Conservation (phyloP, 1,140 invertebrate species). For the Megalonaias nervosa region DNA sequence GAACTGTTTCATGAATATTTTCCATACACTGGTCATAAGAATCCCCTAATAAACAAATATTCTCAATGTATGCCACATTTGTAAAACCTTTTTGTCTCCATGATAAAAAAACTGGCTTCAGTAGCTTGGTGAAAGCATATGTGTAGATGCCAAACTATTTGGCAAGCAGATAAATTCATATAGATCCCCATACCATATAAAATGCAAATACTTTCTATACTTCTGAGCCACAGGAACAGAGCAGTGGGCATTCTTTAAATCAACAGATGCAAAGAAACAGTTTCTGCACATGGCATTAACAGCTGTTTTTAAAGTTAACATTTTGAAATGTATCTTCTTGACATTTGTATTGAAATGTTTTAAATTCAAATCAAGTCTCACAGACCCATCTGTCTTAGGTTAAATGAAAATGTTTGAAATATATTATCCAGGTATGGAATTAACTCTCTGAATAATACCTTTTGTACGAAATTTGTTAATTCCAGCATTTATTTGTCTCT, state of each 20-base stretch:
- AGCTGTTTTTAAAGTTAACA: constrained; percentile 24
- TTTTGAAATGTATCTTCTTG: constrained; percentile 33
- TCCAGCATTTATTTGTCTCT: neutral
- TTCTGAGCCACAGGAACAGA: constrained; percentile 8
- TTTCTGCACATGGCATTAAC: constrained; percentile 15
- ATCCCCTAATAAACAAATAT: too few relatives aligned
- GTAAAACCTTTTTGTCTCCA: too few relatives aligned
- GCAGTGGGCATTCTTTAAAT: constrained; percentile 31
- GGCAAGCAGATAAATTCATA: constrained; percentile 8
- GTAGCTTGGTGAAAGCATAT: too few relatives aligned
- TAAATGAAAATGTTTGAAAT: constrained; percentile 39
- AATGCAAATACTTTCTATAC: constrained; percentile 22
- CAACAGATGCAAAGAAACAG: constrained; percentile 34
- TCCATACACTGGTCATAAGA: too few relatives aligned
- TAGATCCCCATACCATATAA: constrained; percentile 3
- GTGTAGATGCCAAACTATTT: constrained; percentile 22
- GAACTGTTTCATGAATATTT: too few relatives aligned
- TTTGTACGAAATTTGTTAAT: constrained; percentile 12
- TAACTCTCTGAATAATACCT: constrained; percentile 7
- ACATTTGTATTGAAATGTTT: constrained; percentile 29
- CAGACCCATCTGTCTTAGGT: constrained; percentile 30
- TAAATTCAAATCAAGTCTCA: constrained; percentile 36
- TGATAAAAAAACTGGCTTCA: too few relatives aligned
- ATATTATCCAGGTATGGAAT: constrained; percentile 1
- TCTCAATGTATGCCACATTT: too few relatives aligned